Percentiles rank a stretch among this genome's conserved stretches.
phyloP scores from a whole-genome alignment of 2,797 vertebrate species.

The Gambelia wislizenii region DNA sequence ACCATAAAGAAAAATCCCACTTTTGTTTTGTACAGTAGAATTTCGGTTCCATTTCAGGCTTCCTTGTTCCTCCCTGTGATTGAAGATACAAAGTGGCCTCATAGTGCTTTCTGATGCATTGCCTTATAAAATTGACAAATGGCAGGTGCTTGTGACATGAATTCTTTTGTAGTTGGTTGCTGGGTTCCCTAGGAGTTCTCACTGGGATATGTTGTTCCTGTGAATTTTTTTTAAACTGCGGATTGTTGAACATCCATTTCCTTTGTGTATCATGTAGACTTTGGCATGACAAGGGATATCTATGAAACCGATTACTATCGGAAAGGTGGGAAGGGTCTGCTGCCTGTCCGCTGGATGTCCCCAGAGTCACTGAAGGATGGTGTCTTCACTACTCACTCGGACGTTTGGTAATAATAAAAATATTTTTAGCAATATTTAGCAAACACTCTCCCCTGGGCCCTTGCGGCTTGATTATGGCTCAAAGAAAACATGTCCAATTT shows the following conservation, averaged over 20 bases:
- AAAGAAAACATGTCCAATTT: background rate
- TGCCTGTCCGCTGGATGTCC: constrained; percentile 99
- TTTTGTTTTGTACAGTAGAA: background rate
- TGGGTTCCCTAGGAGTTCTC: background rate
- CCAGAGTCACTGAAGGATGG: constrained; percentile 98
- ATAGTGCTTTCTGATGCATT: no score
- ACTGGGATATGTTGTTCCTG: background rate
- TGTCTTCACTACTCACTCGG: constrained; percentile 98
- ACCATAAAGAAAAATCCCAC: background rate
- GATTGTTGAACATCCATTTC: background rate
- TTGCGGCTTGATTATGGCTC: background rate
- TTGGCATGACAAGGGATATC: constrained; percentile 99
- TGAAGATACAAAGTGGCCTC: background rate
- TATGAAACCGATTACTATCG: constrained; percentile 99
- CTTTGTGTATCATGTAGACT: constrained; percentile 83
- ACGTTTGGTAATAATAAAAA: constrained; percentile 90
- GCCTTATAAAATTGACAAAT: background rate
- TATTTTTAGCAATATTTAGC: background rate
- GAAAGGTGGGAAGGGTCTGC: constrained; percentile 97
- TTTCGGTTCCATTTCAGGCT: background rate
- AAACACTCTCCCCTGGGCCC: background rate
- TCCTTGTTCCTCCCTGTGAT: background rate
- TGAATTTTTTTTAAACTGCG: fast-evolving
- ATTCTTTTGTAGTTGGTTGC: no score
- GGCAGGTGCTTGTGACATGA: background rate